phyloP scores from a whole-genome alignment of 2,113 vertebrate genomes.

The Illadopsis cleaveri region DNA sequence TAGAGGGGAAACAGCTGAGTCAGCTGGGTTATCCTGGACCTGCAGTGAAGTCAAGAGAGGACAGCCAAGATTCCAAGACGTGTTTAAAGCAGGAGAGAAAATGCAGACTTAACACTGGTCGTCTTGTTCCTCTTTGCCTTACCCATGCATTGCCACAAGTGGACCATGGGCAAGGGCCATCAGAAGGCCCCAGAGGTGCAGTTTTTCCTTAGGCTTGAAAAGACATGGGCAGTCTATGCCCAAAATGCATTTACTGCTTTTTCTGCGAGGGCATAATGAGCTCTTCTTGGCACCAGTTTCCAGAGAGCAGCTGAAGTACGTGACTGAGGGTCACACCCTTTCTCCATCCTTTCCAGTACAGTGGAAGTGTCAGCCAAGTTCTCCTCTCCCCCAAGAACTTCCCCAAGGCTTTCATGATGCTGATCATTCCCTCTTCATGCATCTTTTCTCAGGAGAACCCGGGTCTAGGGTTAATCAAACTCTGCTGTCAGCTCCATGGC shows the following conservation, averaged over 20 bases:
- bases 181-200: neutral
- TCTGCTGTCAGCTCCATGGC: neutral
- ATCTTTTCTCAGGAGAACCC: neutral
- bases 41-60: neutral
- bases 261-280: neutral
- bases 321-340: neutral
- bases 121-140: neutral
- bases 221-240: neutral
- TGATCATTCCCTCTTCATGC: neutral
- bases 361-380: neutral
- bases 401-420: neutral
- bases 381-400: neutral
- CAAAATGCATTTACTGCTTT: neutral
- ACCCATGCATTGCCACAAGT: neutral
- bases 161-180: accelerated
- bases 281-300: neutral
- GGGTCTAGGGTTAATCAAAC: constrained; percentile 17
- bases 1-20: neutral
- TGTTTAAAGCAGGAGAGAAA: neutral
- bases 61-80: neutral
- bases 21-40: neutral
- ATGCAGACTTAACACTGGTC: neutral
- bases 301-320: neutral
- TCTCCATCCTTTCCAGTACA: neutral
- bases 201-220: neutral